Evolutionary conservation across 2,797 vertebrate species (phyloP).

Genomic region (Margarornis squamiger): DNA sequence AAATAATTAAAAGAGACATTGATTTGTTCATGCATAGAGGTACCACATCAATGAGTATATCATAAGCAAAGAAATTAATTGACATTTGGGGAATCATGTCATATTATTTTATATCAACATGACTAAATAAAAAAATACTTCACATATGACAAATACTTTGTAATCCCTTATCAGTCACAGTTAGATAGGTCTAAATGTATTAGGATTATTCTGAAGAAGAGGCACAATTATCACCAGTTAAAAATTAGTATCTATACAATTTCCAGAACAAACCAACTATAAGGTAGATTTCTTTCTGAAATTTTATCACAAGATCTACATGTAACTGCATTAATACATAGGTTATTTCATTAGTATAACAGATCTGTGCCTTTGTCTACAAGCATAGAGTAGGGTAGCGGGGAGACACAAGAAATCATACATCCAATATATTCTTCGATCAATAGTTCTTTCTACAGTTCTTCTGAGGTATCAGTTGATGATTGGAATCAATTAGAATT

Average conservation of each 20-base stretch:
- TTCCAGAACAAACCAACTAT: not conserved
- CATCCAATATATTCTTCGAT: accelerated
- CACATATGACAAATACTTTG: not conserved
- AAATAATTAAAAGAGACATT: not conserved
- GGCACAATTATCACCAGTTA: not conserved
- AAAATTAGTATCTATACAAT: not conserved
- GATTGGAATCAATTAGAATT: not conserved
- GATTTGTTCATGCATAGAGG: not conserved
- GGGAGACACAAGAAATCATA: not conserved
- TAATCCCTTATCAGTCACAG: not conserved
- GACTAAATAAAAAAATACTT: not conserved
- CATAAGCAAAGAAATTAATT: not conserved
- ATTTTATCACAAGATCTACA: not conserved
- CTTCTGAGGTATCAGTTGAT: not conserved
- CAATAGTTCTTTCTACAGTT: not conserved
- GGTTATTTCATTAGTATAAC: not conserved
- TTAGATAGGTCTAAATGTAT: not conserved
- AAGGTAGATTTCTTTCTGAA: not conserved
- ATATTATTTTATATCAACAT: not conserved
- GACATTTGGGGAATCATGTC: not conserved
- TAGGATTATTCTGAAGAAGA: not conserved
- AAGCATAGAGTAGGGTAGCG: accelerated
- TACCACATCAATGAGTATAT: not conserved
- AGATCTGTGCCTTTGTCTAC: not conserved
- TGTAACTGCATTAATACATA: not conserved